phyloP scores from a whole-genome alignment of 2,797 vertebrate genomes.

The Leptoclinus maculatus region DNA sequence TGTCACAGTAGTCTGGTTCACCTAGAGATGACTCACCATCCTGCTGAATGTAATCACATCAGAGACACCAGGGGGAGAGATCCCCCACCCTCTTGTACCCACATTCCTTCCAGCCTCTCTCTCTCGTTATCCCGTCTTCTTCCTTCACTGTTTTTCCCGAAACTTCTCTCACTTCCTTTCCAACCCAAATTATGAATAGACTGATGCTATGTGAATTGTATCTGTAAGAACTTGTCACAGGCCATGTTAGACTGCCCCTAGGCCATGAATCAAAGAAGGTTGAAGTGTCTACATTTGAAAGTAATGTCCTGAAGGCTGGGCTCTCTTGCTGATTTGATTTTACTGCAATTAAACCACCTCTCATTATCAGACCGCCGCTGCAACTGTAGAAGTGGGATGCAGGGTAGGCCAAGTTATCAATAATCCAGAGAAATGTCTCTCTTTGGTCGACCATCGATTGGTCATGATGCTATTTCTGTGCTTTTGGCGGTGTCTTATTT shows the following conservation, averaged over 20 bases:
- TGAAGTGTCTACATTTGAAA: constrained; percentile 21
- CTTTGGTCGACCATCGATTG: constrained; percentile 67
- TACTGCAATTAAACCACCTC: constrained; percentile 16
- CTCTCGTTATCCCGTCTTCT: not conserved
- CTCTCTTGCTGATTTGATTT: constrained; percentile 24
- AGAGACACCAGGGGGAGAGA: constrained; percentile 45
- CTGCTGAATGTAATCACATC: constrained; percentile 68
- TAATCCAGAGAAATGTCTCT: constrained; percentile 61
- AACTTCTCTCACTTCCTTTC: constrained; percentile 5
- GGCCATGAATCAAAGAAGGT: constrained; percentile 12
- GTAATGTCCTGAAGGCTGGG: not conserved
- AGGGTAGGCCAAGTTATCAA: constrained; percentile 61
- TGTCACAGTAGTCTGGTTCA: constrained; percentile 59
- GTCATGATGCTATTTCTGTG: constrained; percentile 71
- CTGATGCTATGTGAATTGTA: not conserved
- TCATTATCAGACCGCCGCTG: constrained; percentile 17
- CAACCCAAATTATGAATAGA: constrained; percentile 17
- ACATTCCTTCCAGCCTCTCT: constrained; percentile 14
- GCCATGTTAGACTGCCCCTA: not conserved
- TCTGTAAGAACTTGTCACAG: not conserved
- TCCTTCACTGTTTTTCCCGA: not conserved
- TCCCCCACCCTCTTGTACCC: constrained; percentile 18
- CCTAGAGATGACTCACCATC: constrained; percentile 71
- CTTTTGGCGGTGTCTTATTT: constrained; percentile 69
- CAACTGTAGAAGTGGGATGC: constrained; percentile 33